Percentiles rank a stretch among this genome's conserved stretches.
Conservation (phyloP, 2,113 vertebrate genomes). For the Orientallactaga bullata region DNA sequence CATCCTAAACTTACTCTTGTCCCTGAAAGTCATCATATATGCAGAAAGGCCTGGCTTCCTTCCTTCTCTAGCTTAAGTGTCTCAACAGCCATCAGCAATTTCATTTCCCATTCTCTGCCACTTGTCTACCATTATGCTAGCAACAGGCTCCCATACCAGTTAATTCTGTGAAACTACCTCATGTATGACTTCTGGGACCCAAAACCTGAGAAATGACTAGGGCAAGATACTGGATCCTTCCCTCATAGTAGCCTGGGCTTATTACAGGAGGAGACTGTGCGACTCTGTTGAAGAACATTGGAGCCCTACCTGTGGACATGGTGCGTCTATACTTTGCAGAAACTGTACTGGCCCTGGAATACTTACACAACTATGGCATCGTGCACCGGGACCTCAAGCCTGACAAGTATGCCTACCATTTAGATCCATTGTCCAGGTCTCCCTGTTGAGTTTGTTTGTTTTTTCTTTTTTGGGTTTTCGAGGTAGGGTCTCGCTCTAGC, state of each 20-base stretch:
- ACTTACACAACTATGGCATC: slow-evolving; percentile 98
- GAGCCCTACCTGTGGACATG: slow-evolving; percentile 97
- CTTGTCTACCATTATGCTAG: background rate
- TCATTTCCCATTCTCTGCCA: background rate
- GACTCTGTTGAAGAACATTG: slow-evolving; percentile 97
- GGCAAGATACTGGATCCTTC: background rate
- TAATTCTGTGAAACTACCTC: background rate
- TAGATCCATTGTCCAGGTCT: background rate
- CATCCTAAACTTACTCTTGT: background rate
- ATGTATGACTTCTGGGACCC: background rate
- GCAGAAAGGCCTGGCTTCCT: background rate
- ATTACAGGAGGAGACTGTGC: slow-evolving; percentile 96
- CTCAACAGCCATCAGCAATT: background rate
- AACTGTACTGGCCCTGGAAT: slow-evolving; percentile 96
- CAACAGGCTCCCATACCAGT: background rate
- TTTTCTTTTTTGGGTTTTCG: too few species aligned
- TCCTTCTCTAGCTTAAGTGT: background rate
- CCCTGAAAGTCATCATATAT: background rate
- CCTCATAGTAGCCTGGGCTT: slow-evolving; percentile 49
- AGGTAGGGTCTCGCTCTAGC: too few species aligned
- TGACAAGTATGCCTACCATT: slow-evolving; percentile 91
- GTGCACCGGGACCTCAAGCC: slow-evolving; percentile 99
- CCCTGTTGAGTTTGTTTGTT: background rate
- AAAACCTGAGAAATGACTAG: background rate
- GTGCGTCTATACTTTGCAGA: slow-evolving; percentile 98